Evolutionary conservation across 1,140 invertebrate species (phyloP).

Genomic region (Drosophila insularis): DNA sequence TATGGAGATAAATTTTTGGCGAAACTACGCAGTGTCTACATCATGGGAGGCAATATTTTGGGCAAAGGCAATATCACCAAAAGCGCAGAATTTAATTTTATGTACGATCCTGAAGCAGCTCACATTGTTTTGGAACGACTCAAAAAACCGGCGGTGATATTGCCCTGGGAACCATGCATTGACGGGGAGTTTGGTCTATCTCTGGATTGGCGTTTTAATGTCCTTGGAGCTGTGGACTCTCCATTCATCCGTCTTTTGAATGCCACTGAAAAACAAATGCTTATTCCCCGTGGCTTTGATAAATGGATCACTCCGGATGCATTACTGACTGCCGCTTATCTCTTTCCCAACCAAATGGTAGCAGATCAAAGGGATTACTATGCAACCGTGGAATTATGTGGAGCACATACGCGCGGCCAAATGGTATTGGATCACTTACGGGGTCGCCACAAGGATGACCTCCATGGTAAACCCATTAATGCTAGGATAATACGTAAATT

Average conservation of each 20-base stretch:
- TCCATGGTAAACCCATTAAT: conserved; percentile 40
- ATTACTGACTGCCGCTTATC: conserved; percentile 83
- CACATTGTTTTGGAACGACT: conserved; percentile 85
- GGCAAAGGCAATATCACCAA: conserved; percentile 86
- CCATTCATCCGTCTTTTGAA: conserved; percentile 84
- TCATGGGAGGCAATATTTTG: conserved; percentile 90
- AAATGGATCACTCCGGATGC: conserved; percentile 84
- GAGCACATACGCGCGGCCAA: conserved; percentile 59
- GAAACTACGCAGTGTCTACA: conserved; percentile 86
- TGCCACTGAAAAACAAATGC: conserved; percentile 82
- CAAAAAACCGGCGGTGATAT: conserved; percentile 83
- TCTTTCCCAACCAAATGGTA: conserved; percentile 81
- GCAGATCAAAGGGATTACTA: conserved; percentile 71
- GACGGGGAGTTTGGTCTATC: conserved; percentile 68
- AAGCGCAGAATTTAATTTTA: conserved; percentile 91
- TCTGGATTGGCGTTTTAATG: conserved; percentile 83
- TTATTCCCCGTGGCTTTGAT: conserved; percentile 55
- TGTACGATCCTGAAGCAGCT: conserved; percentile 89
- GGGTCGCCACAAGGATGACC: conserved; percentile 29
- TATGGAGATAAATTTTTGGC: conserved; percentile 86
- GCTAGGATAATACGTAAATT: conserved; percentile 39
- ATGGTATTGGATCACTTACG: conserved; percentile 66
- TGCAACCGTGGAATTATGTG: conserved; percentile 64
- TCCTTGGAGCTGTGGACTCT: conserved; percentile 59
- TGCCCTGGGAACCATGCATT: conserved; percentile 87